A percentile compares a stretch with the other conserved stretches of the same genome.
phyloP scores from a whole-genome alignment of 2,888 invertebrate species.

The Spialia ferax region DNA sequence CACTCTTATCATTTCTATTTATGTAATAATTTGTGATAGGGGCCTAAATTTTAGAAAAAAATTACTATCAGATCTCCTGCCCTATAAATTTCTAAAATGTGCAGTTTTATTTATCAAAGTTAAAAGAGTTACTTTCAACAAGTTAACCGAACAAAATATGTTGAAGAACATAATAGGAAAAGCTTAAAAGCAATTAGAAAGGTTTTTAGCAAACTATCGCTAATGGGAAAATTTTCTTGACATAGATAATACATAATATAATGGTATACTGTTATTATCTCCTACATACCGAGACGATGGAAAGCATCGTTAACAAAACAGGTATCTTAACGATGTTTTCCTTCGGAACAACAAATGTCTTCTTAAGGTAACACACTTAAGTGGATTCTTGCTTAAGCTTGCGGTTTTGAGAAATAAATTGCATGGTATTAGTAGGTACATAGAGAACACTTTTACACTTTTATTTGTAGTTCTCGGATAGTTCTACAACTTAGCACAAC shows the following conservation, averaged over 20 bases:
- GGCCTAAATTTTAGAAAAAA: no score
- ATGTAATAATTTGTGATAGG: no score
- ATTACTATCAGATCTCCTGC: no score
- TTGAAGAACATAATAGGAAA: not conserved
- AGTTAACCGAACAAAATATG: not conserved
- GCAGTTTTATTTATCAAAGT: no score
- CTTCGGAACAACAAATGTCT: conserved; percentile 17
- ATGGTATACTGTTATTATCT: conserved; percentile 35
- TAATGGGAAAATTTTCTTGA: conserved; percentile 31
- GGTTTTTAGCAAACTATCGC: conserved; percentile 26
- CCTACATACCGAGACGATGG: conserved; percentile 28
- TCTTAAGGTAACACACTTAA: conserved; percentile 17
- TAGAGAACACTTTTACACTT: not conserved
- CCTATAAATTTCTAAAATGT: no score
- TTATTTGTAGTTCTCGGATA: no score
- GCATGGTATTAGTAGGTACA: not conserved
- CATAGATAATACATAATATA: conserved; percentile 29
- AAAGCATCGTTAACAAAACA: conserved; percentile 35
- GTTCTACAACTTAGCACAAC: no score
- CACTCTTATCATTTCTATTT: no score
- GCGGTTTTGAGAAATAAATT: conserved; percentile 3
- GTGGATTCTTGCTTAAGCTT: not conserved
- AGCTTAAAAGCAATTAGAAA: not conserved
- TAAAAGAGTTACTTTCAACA: no score
- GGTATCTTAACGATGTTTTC: conserved; percentile 35